A percentile compares a stretch with the other conserved stretches of the same genome.
Conservation (phyloP, 2,888 invertebrate species). For the Trichopoda pennipes region DNA sequence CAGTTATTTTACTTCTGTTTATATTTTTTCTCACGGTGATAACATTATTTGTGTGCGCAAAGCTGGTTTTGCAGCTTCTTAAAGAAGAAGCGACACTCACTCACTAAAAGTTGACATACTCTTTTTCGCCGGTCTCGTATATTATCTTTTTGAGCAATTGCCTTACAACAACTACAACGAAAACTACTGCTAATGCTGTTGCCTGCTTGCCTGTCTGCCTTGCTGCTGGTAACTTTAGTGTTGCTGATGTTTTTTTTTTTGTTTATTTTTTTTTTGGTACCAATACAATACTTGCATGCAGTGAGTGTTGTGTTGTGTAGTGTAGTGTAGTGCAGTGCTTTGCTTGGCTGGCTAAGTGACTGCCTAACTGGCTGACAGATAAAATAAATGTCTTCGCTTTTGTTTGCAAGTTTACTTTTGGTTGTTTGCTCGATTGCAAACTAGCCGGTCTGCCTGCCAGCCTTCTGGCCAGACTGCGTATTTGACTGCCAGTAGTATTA, state of each 20-base stretch:
- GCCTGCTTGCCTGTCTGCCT: conserved; percentile 27
- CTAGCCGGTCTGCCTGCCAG: conserved; percentile 37
- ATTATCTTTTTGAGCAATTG: conserved; percentile 68
- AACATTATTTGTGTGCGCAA: conserved; percentile 68
- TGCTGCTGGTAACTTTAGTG: conserved; percentile 29
- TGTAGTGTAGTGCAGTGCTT: conserved; percentile 11
- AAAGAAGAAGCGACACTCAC: conserved; percentile 67
- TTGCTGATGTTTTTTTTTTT: conserved; percentile 41
- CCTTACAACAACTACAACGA: conserved; percentile 34
- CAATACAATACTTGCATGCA: not conserved
- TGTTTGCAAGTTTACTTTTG: conserved; percentile 38
- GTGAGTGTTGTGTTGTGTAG: not conserved
- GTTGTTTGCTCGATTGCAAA: conserved; percentile 32
- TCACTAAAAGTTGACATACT: conserved; percentile 71
- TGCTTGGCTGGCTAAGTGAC: conserved; percentile 20
- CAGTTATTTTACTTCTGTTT: conserved; percentile 69
- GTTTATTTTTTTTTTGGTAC: conserved; percentile 44
- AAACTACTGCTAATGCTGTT: conserved; percentile 29
- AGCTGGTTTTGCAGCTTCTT: conserved; percentile 68
- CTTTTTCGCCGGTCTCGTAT: conserved; percentile 71
- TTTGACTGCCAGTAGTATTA: conserved; percentile 64
- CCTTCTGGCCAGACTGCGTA: conserved; percentile 38
- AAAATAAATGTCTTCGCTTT: conserved; percentile 27
- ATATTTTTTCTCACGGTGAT: conserved; percentile 73
- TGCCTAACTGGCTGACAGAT: not conserved